phyloP scores from a whole-genome alignment of 2,888 invertebrate species.

The Cistogaster globosa region DNA sequence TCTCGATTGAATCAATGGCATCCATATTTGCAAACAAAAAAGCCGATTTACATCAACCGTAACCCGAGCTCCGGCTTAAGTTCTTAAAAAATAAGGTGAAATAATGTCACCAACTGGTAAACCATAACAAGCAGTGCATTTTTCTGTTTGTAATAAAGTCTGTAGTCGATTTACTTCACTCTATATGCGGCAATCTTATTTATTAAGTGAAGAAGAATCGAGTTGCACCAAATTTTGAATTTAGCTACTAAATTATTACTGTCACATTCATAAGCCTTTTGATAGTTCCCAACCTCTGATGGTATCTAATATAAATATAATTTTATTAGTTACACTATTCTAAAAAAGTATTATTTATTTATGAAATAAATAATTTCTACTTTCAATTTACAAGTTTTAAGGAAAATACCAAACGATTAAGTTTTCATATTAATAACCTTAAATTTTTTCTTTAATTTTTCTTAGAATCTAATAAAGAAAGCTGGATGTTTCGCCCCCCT shows the following conservation, averaged over 20 bases:
- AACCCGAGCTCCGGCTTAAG: too few relatives aligned
- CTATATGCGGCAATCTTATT: too few relatives aligned
- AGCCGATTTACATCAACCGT: too few relatives aligned
- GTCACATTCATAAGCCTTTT: background rate
- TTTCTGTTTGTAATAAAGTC: too few relatives aligned
- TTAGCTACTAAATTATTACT: background rate
- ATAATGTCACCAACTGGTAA: too few relatives aligned
- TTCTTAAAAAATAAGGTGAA: too few relatives aligned
- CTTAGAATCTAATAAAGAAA: background rate
- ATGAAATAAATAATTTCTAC: slow-evolving; percentile 13
- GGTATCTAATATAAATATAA: background rate
- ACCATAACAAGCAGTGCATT: too few relatives aligned
- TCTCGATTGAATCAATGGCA: too few relatives aligned
- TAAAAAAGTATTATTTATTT: slow-evolving; percentile 37
- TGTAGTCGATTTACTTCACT: too few relatives aligned
- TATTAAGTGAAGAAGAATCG: too few relatives aligned
- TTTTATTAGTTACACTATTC: background rate
- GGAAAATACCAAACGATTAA: slow-evolving; percentile 56
- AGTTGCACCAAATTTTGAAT: background rate
- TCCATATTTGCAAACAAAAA: too few relatives aligned
- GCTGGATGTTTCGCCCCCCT: background rate
- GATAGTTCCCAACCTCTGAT: background rate
- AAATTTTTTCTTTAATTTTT: slow-evolving; percentile 31
- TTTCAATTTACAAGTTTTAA: slow-evolving; percentile 28
- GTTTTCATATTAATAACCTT: slow-evolving; percentile 61